These are phyloP conservation scores for Hypsopygia costalis DNA, from an alignment of 2,888 invertebrate species.

Conservation along the genomic window DNA sequence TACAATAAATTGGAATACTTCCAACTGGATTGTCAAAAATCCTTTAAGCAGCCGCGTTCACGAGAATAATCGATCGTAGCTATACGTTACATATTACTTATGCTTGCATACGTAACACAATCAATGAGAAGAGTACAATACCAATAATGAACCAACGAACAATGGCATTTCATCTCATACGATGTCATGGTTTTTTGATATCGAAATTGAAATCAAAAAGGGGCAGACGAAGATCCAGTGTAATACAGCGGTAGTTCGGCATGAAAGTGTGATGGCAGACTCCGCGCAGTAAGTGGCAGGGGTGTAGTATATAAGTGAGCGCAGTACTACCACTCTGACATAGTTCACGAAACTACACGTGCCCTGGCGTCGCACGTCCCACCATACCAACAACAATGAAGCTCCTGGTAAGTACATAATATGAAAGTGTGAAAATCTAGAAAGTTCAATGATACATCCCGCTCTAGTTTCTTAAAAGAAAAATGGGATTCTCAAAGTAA, in stretches of 20 bases:
- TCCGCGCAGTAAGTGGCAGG: slow-evolving; percentile 68
- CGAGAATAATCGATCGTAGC: too few species aligned
- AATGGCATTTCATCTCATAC: slow-evolving; percentile 19
- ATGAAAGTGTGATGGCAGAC: slow-evolving; percentile 73
- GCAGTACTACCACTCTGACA: slow-evolving; percentile 72
- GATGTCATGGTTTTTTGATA: slow-evolving; percentile 42
- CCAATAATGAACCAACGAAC: slow-evolving; percentile 16
- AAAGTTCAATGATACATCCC: neutral
- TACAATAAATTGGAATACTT: too few species aligned
- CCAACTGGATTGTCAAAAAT: too few species aligned
- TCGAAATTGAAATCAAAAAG: slow-evolving; percentile 42
- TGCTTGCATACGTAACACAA: neutral
- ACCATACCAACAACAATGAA: slow-evolving; percentile 64
- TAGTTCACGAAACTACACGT: slow-evolving; percentile 70
- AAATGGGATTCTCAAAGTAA: neutral
- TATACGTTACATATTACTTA: neutral
- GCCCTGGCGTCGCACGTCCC: slow-evolving; percentile 54
- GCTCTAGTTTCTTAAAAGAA: slow-evolving; percentile 2
- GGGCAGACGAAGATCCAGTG: slow-evolving; percentile 44
- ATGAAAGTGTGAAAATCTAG: slow-evolving; percentile 21
- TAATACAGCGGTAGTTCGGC: slow-evolving; percentile 54
- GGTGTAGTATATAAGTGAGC: slow-evolving; percentile 77
- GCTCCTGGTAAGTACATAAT: slow-evolving; percentile 66
- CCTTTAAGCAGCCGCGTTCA: too few species aligned
- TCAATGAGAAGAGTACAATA: slow-evolving; percentile 10